These are phyloP conservation scores for Pandemis cinnamomeana DNA, from an alignment of 2,888 invertebrate genomes.

Conservation along the genomic window DNA sequence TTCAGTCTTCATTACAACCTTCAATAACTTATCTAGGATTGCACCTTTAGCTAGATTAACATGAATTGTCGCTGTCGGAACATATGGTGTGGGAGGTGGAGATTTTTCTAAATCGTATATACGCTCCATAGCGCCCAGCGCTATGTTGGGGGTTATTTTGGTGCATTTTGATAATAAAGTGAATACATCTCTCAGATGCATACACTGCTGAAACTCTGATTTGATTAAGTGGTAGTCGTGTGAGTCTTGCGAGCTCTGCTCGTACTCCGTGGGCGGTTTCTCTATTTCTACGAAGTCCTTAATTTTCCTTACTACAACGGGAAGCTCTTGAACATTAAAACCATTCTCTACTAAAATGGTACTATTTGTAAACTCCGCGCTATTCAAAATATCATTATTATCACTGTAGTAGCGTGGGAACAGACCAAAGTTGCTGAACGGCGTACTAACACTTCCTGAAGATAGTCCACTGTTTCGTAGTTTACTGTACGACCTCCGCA, in stretches of 20 bases:
- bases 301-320: slow-evolving; percentile 85
- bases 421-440: slow-evolving; percentile 46
- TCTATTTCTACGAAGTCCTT: slow-evolving; percentile 69
- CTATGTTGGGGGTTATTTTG: slow-evolving; percentile 80
- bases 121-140: slow-evolving; percentile 78
- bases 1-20: slow-evolving; percentile 76
- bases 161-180: slow-evolving; percentile 77
- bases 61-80: slow-evolving; percentile 57
- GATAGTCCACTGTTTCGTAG: slow-evolving; percentile 61
- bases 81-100: slow-evolving; percentile 51
- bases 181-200: slow-evolving; percentile 75
- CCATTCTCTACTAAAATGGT: slow-evolving; percentile 88
- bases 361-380: slow-evolving; percentile 68
- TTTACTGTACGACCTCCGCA: slow-evolving; percentile 68
- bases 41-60: slow-evolving; percentile 75
- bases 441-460: slow-evolving; percentile 51
- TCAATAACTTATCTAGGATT: slow-evolving; percentile 75
- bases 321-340: slow-evolving; percentile 87
- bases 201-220: slow-evolving; percentile 76
- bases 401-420: slow-evolving; percentile 60
- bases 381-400: slow-evolving; percentile 59
- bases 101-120: slow-evolving; percentile 75
- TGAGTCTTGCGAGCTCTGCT: slow-evolving; percentile 58
- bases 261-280: slow-evolving; percentile 49
- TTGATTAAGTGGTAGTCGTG: slow-evolving; percentile 72